These are phyloP conservation scores for Nasonia giraulti DNA, from an alignment of 1,140 invertebrate species.

Conservation along the genomic window DNA sequence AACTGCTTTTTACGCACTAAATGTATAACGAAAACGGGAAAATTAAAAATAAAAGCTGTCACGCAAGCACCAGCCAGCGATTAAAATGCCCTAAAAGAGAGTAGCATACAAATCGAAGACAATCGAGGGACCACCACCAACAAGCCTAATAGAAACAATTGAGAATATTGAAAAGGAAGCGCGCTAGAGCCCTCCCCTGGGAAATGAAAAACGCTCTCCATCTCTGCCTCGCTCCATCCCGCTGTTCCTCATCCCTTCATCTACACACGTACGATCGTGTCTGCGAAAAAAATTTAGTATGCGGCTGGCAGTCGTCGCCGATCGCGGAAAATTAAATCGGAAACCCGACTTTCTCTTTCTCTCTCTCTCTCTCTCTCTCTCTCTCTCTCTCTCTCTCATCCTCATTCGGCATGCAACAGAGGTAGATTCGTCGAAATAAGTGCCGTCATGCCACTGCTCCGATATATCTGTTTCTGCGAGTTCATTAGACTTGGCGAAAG, in stretches of 20 bases:
- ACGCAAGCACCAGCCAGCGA: background rate
- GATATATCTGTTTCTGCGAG: background rate
- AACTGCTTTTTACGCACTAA: too few relatives aligned
- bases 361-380: background rate
- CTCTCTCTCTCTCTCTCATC: background rate
- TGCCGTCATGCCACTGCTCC: background rate
- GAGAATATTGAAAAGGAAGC: constrained; percentile 39
- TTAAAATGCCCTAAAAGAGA: background rate
- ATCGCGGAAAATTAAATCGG: constrained; percentile 44
- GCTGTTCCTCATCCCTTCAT: background rate
- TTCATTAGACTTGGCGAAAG: background rate
- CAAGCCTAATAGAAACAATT: constrained; percentile 28
- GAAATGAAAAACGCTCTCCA: constrained; percentile 25
- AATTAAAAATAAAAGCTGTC: background rate
- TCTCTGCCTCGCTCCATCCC: background rate
- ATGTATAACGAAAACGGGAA: background rate
- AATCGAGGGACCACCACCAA: background rate
- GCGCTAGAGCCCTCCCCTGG: constrained; percentile 16
- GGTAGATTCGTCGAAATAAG: background rate
- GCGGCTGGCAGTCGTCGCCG: background rate
- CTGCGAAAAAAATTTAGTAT: constrained; percentile 40
- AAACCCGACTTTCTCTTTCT: background rate
- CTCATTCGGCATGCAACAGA: background rate
- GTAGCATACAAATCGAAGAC: background rate
- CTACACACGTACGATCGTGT: background rate